Evolutionary conservation across 1,140 invertebrate species (phyloP), one percentile per base, ranked within the genome.

Genomic region (Berghia stephanieae): DNA sequence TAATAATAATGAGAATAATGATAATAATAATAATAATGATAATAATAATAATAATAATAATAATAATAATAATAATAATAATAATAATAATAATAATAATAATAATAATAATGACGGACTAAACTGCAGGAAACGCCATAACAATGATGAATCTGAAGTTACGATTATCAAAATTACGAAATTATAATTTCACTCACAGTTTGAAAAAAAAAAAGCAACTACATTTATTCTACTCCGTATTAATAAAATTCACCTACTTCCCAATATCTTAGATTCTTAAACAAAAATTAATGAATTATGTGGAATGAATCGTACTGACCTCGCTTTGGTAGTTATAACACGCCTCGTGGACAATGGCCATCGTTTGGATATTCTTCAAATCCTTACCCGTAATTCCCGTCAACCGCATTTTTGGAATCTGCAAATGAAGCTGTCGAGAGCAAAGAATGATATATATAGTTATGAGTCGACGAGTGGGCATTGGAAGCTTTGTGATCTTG

Each of bases 321-420:
- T 76, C 60, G n/a, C 52, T 18, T 31, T 76, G 74, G 55, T 46
- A 76, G 2, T 31, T 76, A 16, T 76, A 63, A 34, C 38, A 42
- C 5, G 74, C 43, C 1, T 76, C 74, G 52, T 76, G 57, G 42
- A 76, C 44, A 24, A 76, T 49, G 31, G 18, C 24, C 74, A 76
- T 76, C 3, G 44, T n/a, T 31, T 66, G 60, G 1, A 36, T 31
- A 34, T 76, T 34, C 6, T 24, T 40, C 36, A 76, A 44, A 31
- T 76, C 74, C 34, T 24, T 34, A 52, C 3, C 21, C 6, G 74
- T 60, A 6, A 27, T 24, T 42, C 57, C 63, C 2, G 60, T 76
- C 24, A 76, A 44, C 21, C 40, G 67, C 1, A 76, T 34, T 18
- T 24, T 24, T 13, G 74, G 74, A 21, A 76, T 34, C 24, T 67